Conservation (phyloP, 2,113 vertebrate species). For the Hepsetus odoe region DNA sequence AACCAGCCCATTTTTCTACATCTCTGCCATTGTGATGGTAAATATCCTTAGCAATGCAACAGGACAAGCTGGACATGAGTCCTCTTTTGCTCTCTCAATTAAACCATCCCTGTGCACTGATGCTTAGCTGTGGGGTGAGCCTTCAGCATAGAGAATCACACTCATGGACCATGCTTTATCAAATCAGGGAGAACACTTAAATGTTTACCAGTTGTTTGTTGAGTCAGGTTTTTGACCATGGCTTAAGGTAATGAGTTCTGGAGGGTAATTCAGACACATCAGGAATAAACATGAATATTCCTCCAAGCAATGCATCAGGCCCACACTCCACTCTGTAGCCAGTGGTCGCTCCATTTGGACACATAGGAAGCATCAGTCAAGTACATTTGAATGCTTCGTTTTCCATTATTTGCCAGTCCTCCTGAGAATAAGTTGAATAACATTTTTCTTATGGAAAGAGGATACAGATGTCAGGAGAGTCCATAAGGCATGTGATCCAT, state of each 20-base stretch:
- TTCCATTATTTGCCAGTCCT: constrained; percentile 21
- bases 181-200: not conserved
- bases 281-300: not conserved
- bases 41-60: constrained; percentile 17
- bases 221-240: not conserved
- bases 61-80: constrained; percentile 8
- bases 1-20: constrained; percentile 35
- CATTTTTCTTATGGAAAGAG: constrained; percentile 29
- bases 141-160: not conserved
- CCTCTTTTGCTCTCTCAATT: constrained; percentile 16
- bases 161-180: not conserved
- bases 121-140: not conserved
- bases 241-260: not conserved
- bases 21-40: constrained; percentile 29
- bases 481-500: constrained; percentile 5
- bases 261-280: not conserved
- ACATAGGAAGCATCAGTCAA: constrained; percentile 36
- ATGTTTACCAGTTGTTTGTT: not conserved
- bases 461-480: constrained; percentile 35
- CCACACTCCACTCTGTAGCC: not conserved
- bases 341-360: constrained; percentile 16
- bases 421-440: constrained; percentile 25
- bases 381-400: constrained; percentile 21
- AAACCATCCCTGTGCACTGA: constrained; percentile 19
- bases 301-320: not conserved